phyloP scores from a whole-genome alignment of 2,797 vertebrate genomes.

The Catharus ustulatus region DNA sequence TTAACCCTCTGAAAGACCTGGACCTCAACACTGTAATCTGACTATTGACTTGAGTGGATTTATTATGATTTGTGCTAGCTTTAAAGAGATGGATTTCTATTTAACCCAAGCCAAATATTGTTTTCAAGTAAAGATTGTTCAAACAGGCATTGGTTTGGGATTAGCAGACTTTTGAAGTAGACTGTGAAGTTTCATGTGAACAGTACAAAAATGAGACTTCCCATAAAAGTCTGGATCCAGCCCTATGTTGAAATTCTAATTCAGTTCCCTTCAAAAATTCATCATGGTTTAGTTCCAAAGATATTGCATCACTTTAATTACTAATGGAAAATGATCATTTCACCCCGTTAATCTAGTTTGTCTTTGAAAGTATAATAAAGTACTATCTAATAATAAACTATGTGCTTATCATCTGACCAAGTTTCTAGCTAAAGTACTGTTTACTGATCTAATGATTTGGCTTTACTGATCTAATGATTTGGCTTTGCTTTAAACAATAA shows the following conservation, averaged over 20 bases:
- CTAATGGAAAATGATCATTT: slow-evolving; percentile 40
- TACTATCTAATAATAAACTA: slow-evolving; percentile 54
- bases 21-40: not conserved
- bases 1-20: not conserved
- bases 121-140: not conserved
- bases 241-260: slow-evolving; percentile 3
- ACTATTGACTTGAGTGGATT: not conserved
- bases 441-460: slow-evolving; percentile 58
- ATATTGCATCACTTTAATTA: slow-evolving; percentile 51
- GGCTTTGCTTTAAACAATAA: slow-evolving; percentile 62
- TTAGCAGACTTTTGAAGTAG: slow-evolving; percentile 3
- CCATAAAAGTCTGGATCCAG: not conserved
- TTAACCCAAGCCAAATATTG: not conserved
- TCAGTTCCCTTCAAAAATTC: slow-evolving; percentile 13
- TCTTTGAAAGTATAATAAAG: slow-evolving; percentile 62
- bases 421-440: slow-evolving; percentile 54
- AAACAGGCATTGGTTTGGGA: not conserved
- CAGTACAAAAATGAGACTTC: not conserved
- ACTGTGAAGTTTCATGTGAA: not conserved
- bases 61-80: not conserved
- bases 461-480: slow-evolving; percentile 45
- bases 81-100: not conserved
- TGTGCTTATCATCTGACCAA: slow-evolving; percentile 57
- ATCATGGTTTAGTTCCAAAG: not conserved
- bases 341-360: slow-evolving; percentile 33